Evolutionary conservation across 2,113 vertebrate genomes (phyloP).

Genomic region (Nematolebias whitei): DNA sequence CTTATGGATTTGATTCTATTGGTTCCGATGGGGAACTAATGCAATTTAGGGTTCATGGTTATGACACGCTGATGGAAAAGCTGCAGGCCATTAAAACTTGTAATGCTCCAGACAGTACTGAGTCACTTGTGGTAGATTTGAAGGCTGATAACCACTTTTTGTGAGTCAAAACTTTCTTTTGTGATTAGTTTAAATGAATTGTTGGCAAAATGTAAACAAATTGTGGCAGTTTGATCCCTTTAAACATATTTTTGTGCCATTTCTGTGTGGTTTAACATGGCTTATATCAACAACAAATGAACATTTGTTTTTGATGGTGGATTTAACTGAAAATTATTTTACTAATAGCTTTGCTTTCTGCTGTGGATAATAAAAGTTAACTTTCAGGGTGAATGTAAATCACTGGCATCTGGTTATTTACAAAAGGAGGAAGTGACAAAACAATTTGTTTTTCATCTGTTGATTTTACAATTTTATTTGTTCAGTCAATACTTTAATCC

Average conservation of each 20-base stretch:
- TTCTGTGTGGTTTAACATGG: slow-evolving; percentile 37
- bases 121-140: slow-evolving; percentile 68
- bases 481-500: slow-evolving; percentile 55
- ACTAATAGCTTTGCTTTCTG: slow-evolving; percentile 20
- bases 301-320: slow-evolving; percentile 27
- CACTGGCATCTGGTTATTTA: slow-evolving; percentile 63
- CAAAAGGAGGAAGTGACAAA: slow-evolving; percentile 55
- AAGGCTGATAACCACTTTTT: slow-evolving; percentile 53
- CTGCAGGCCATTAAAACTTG: slow-evolving; percentile 33
- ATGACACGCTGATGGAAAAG: slow-evolving; percentile 34
- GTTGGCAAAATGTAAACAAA: slow-evolving; percentile 20
- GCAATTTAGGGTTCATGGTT: slow-evolving; percentile 34
- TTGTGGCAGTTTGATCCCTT: slow-evolving; percentile 7
- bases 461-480: slow-evolving; percentile 58
- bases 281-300: not conserved
- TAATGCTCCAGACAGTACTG: slow-evolving; percentile 64
- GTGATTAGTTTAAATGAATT: slow-evolving; percentile 10
- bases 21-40: slow-evolving; percentile 24
- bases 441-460: slow-evolving; percentile 52
- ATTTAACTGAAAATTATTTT: slow-evolving; percentile 8
- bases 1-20: slow-evolving; percentile 21
- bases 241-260: slow-evolving; percentile 8
- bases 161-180: slow-evolving; percentile 58
- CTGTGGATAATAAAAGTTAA: slow-evolving; percentile 25
- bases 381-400: slow-evolving; percentile 17